A percentile compares a stretch with the other conserved stretches of the same genome.
phyloP scores from a whole-genome alignment of 2,113 vertebrate species.

The Cochlearius cochlearius region DNA sequence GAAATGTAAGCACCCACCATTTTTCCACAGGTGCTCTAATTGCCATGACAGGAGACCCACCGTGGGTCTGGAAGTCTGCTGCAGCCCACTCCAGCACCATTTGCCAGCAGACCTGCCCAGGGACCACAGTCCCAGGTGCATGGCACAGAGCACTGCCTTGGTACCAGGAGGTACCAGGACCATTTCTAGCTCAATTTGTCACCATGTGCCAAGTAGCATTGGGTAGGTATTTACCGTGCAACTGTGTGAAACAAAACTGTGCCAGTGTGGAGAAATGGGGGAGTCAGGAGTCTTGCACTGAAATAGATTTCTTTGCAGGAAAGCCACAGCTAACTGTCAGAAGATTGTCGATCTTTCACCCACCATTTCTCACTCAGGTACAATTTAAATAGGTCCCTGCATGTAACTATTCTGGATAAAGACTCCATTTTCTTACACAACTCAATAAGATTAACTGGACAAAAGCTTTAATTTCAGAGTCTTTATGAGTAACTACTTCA shows the following conservation, averaged over 20 bases:
- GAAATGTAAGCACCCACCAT: not conserved
- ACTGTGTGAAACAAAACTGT: not conserved
- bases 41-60: not conserved
- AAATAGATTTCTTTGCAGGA: not conserved
- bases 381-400: not conserved
- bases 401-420: not conserved
- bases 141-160: not conserved
- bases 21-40: not conserved
- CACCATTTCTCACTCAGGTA: not conserved
- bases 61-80: accelerated
- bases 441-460: not conserved
- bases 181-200: not conserved
- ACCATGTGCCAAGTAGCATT: accelerated
- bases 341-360: not conserved
- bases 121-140: not conserved
- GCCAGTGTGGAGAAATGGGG: not conserved
- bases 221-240: not conserved
- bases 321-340: not conserved
- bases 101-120: not conserved
- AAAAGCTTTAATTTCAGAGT: not conserved
- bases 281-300: not conserved
- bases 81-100: not conserved
- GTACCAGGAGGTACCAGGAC: not conserved
- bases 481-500: not conserved
- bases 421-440: not conserved